Conservation (phyloP, 2,113 vertebrate genomes). For the Ophthalmolycus amberensis region DNA sequence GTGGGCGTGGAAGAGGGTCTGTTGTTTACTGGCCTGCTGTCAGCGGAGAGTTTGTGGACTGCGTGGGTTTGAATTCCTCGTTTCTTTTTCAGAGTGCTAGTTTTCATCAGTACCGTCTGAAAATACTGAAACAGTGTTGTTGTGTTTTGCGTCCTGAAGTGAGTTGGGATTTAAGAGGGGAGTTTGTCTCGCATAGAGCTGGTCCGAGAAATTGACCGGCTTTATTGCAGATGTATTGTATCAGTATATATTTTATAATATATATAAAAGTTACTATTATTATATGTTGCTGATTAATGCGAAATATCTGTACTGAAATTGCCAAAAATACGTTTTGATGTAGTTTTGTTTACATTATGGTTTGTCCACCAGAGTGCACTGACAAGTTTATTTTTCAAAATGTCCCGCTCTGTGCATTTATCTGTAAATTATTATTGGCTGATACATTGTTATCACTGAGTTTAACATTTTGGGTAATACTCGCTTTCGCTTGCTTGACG, state of each 20-base stretch:
- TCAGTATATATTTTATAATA: not conserved
- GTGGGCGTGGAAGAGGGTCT: slow-evolving; percentile 39
- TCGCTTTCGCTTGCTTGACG: too few relatives aligned
- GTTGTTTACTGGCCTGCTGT: slow-evolving; percentile 56
- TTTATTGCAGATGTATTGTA: not conserved
- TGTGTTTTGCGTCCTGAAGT: not conserved
- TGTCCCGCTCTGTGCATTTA: not conserved
- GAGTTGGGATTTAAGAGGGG: not conserved
- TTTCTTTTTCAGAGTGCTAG: slow-evolving; percentile 4
- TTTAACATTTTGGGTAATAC: not conserved
- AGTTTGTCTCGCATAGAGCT: not conserved
- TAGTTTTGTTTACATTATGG: not conserved
- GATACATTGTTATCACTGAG: not conserved
- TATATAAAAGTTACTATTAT: too few relatives aligned
- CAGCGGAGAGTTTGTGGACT: slow-evolving; percentile 47
- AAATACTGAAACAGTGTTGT: slow-evolving; percentile 9
- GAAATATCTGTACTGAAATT: not conserved
- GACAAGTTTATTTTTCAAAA: not conserved
- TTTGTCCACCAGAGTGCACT: not conserved
- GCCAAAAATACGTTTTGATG: not conserved
- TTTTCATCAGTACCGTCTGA: slow-evolving; percentile 15
- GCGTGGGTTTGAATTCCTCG: slow-evolving; percentile 54
- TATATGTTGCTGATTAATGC: not conserved
- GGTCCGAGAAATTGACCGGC: not conserved
- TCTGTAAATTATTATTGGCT: not conserved